Base-by-base conservation (phyloP, 1,140 invertebrate genomes). In the Drosophila baimaii region DNA sequence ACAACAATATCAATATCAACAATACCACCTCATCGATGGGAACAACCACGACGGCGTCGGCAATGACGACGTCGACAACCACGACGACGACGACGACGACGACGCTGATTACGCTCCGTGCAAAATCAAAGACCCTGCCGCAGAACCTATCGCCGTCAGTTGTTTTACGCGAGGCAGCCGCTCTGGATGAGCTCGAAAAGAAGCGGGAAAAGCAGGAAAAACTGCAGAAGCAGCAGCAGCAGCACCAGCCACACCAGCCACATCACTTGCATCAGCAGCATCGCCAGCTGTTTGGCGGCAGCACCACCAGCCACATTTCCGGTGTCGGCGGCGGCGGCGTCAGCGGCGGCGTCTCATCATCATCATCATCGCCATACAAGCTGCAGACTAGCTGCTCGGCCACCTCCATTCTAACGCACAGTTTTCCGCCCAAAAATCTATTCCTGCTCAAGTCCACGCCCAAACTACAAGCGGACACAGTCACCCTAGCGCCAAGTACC, bases 51-150 rank as follows among this genome's bases (percentile, higher is more conserved):
- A n/a, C 44, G 23, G 21, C 21, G 3, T 2, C 47, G 6, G 49
- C 74, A 12, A 56, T 92, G 4, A 92, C 93, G 62, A 92, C 92
- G 10, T 85, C 92, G 39, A 90, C 92, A 9, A 29, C 47, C 0
- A 69, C 61, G 2, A 52, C 71, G 0, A 74, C 77, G 5, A 82
- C 92, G 0, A 93, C 93, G 57, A 93, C 93, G 9, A 91, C 92
- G 41, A 92, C 92, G 41, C 78, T 90, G 49, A 91, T 93, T 52
- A 92, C 92, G 33, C 79, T 90, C 29, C 94, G 93, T 73, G 93
- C 93, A 59, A 94, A 94, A 86, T 93, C 94, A 21, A 94, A 93
- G 88, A 94, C 94, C 6, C 86, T 94, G 51, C 94, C 94, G 47
- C 93, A 94, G 79, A 94, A 94, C 90, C 81, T 94, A 35, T 89